These are phyloP conservation scores for Achlya flavicornis DNA, from an alignment of 2,888 invertebrate genomes.

Conservation along the genomic window DNA sequence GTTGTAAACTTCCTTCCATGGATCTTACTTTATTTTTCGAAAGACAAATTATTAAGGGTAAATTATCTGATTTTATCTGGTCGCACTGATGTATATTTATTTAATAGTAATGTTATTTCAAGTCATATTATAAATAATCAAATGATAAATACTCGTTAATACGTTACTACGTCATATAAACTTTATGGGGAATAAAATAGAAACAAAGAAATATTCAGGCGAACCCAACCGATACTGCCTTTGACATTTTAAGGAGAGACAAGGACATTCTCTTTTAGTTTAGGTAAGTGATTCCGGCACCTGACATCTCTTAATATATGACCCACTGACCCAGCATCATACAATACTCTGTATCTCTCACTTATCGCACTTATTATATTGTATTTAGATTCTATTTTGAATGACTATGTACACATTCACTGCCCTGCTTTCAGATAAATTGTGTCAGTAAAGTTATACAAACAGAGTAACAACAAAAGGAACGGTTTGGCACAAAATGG, in stretches of 20 bases:
- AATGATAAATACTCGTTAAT: too few relatives aligned
- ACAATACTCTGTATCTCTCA: not conserved
- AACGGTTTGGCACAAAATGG: constrained; percentile 11
- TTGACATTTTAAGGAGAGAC: not conserved
- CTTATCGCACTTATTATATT: not conserved
- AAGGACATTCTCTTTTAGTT: not conserved
- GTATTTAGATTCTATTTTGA: not conserved
- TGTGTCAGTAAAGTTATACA: not conserved
- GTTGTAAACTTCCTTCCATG: constrained; percentile 23
- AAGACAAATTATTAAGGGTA: too few relatives aligned
- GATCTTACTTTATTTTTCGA: not conserved
- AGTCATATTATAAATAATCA: too few relatives aligned
- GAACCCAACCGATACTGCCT: not conserved
- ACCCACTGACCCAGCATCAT: not conserved
- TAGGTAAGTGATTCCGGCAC: not conserved
- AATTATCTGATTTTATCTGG: too few relatives aligned
- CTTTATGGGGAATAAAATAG: not conserved
- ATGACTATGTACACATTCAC: not conserved
- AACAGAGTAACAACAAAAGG: not conserved
- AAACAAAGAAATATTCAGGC: not conserved
- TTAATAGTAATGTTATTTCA: too few relatives aligned
- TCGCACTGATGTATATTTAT: too few relatives aligned
- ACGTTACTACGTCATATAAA: too few relatives aligned
- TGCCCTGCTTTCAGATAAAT: not conserved
- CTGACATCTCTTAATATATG: not conserved